phyloP scores from a whole-genome alignment of 2,113 vertebrate genomes.

The Solea solea region DNA sequence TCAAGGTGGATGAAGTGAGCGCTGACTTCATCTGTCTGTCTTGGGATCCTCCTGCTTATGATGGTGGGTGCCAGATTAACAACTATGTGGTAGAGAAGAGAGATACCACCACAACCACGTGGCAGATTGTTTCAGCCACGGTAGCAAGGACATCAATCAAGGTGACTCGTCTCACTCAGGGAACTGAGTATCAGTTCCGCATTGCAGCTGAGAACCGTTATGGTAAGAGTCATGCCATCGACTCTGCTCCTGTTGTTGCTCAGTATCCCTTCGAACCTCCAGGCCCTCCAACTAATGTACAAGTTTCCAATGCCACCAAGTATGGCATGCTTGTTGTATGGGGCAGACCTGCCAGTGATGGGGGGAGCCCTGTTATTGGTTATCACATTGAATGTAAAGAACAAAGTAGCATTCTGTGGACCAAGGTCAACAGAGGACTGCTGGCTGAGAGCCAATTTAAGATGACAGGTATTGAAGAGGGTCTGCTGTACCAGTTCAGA shows the following conservation, averaged over 20 bases:
- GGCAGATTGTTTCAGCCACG: conserved; percentile 94
- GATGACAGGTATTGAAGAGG: conserved; percentile 94
- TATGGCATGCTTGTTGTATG: conserved; percentile 92
- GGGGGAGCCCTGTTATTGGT: conserved; percentile 91
- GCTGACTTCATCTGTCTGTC: conserved; percentile 91
- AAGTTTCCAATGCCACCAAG: conserved; percentile 89
- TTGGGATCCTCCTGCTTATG: conserved; percentile 94
- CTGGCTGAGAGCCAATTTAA: conserved; percentile 93
- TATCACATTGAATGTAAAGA: conserved; percentile 97
- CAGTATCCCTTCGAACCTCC: conserved; percentile 95
- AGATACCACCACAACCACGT: conserved; percentile 94
- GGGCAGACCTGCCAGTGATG: conserved; percentile 92
- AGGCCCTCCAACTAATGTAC: conserved; percentile 88
- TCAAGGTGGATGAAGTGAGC: conserved; percentile 92
- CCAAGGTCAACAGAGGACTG: conserved; percentile 92
- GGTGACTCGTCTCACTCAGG: conserved; percentile 87
- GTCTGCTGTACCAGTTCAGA: conserved; percentile 93
- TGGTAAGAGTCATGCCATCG: conserved; percentile 89
- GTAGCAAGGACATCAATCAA: conserved; percentile 97
- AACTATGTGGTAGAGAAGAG: conserved; percentile 98
- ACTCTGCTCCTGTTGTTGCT: conserved; percentile 88
- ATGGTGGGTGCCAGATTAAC: conserved; percentile 97
- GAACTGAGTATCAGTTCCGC: conserved; percentile 97
- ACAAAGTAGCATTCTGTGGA: conserved; percentile 96
- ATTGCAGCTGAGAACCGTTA: conserved; percentile 97